Conservation (phyloP, 1,140 invertebrate species). For the Drosophila gunungcola region DNA sequence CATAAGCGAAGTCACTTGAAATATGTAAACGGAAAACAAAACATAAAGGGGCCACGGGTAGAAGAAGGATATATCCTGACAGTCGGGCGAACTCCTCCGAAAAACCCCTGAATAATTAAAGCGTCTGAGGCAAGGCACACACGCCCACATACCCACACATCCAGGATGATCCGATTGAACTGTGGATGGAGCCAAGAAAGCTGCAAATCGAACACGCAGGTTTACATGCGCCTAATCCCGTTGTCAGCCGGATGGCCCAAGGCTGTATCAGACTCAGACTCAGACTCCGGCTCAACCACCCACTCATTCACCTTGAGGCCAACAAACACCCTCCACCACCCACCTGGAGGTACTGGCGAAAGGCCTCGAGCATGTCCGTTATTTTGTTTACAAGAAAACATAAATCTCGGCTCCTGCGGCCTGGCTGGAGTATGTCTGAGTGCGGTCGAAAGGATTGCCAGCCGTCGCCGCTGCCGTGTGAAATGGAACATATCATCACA, state of each 20-base stretch:
- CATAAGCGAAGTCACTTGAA: conserved; percentile 38
- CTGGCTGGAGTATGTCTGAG: conserved; percentile 51
- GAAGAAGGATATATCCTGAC: conserved; percentile 2
- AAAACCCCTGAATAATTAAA: conserved; percentile 73
- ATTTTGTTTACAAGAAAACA: conserved; percentile 84
- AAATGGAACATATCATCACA: conserved; percentile 83
- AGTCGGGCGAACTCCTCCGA: conserved; percentile 24
- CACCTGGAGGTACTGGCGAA: conserved; percentile 28
- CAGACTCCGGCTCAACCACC: background rate
- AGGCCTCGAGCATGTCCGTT: conserved; percentile 73
- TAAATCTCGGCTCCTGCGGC: conserved; percentile 67
- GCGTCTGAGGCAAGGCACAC: conserved; percentile 28
- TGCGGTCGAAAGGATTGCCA: conserved; percentile 79
- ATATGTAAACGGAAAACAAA: conserved; percentile 14
- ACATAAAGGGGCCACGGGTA: conserved; percentile 2
- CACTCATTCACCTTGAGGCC: background rate
- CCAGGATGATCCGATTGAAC: conserved; percentile 44
- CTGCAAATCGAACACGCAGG: conserved; percentile 69
- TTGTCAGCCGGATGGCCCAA: conserved; percentile 53
- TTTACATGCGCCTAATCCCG: conserved; percentile 67
- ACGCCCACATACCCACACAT: conserved; percentile 16
- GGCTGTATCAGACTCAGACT: conserved; percentile 10
- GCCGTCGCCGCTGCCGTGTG: conserved; percentile 59
- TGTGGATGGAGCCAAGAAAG: conserved; percentile 35
- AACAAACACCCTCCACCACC: conserved; percentile 8